Base-by-base conservation (phyloP, 1,140 invertebrate genomes). In the Gryllus bimaculatus region DNA sequence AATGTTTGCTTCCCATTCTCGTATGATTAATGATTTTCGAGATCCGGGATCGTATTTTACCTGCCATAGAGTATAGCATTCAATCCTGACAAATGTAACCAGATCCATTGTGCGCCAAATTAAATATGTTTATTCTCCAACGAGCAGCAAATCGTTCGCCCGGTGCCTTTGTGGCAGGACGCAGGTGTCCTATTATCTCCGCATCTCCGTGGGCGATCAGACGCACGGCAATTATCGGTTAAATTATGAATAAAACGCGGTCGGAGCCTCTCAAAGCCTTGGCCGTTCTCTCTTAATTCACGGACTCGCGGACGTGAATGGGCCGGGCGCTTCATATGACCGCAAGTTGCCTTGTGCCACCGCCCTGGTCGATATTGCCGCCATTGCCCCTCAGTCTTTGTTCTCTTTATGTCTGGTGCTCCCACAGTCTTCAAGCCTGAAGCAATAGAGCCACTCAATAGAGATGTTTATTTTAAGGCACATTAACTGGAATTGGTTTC, bases 111-210 rank as follows among this genome's bases (percentile, higher is more conserved):
- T 66, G 18, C 10, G 54, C 54, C 54, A 66, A 13, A 66, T 66
- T 66, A 66, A 66, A 66, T 66, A 13, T 66, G 54, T 66, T 66
- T 66, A 66, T 66, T 66, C 54, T 66, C 10, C 54, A 66, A 66
- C 54, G 18, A 66, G 54, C 54, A 13, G 54, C 54, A 66, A 66
- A 66, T 66, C 54, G 18, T 66, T 18, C 54, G 18, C 54, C 54
- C 54, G 18, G 54, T 66, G 18, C 10, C 10, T 10, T 66, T 18
- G 54, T 66, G 18, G 54, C 10, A 66, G 10, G 54, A 10, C 18
- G 54, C 54, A 66, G 54, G 54, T 66, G 54, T 66, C 54, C 54
- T 66, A 66, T 66, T 66, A 66, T 66, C 54, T 66, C 54, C 54
- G 18, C 18, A 18, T 18, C 10, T 66, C 54, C 18, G 54, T 66